These are phyloP conservation scores for Setophaga petechia DNA, from an alignment of 2,113 vertebrate species.

Conservation along the genomic window DNA sequence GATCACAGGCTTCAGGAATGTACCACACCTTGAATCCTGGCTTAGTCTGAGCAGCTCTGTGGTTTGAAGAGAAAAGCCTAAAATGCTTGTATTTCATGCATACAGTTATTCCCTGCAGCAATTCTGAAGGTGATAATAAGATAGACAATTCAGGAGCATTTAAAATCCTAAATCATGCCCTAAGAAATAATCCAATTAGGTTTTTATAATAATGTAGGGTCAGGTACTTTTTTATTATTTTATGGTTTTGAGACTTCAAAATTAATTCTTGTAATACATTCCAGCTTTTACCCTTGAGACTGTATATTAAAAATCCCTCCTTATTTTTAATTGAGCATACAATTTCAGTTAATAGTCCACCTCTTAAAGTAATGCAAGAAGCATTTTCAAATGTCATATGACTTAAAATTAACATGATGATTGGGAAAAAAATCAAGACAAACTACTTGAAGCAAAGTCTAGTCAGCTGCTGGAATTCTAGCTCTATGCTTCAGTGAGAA, in stretches of 20 bases:
- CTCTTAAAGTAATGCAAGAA: neutral
- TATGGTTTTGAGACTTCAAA: neutral
- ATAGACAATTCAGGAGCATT: neutral
- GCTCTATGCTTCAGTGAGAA: neutral
- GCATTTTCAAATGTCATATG: neutral
- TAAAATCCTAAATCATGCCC: neutral
- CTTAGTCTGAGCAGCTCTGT: neutral
- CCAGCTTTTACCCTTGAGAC: neutral
- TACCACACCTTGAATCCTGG: neutral
- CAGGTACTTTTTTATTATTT: neutral
- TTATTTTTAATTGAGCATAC: constrained; percentile 33
- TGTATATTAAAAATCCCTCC: neutral
- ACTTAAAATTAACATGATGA: neutral
- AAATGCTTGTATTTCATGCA: neutral
- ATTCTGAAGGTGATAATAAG: neutral
- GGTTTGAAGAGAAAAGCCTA: neutral
- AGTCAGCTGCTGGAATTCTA: neutral
- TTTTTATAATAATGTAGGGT: neutral
- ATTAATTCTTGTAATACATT: neutral
- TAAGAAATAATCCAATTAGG: neutral
- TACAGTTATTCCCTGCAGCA: neutral
- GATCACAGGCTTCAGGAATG: neutral
- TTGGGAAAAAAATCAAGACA: neutral
- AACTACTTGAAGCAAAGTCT: neutral
- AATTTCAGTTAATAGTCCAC: neutral